Evolutionary conservation across 2,113 vertebrate species (phyloP).

Genomic region (Carassius carassius): DNA sequence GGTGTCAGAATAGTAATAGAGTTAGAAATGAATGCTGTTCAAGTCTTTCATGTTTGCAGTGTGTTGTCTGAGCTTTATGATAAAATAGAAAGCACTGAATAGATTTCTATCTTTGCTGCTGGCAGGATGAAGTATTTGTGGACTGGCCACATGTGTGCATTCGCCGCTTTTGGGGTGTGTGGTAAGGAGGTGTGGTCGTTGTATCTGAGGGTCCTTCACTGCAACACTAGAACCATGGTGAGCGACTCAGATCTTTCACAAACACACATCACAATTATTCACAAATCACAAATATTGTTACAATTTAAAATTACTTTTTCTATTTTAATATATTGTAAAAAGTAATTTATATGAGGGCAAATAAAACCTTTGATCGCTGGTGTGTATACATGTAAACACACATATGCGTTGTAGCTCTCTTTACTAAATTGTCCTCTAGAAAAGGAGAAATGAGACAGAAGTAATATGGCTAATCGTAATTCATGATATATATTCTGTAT

Average conservation of each 20-base stretch:
- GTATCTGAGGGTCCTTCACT: constrained; percentile 73
- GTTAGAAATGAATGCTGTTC: constrained; percentile 22
- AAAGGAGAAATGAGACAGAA: too few relatives aligned
- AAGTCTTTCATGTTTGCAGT: constrained; percentile 7
- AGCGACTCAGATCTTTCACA: neutral
- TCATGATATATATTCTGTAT: neutral
- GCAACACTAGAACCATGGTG: constrained; percentile 73
- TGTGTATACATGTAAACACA: too few relatives aligned
- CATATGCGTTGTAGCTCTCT: too few relatives aligned
- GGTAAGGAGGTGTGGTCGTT: constrained; percentile 84
- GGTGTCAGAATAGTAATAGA: constrained; percentile 47
- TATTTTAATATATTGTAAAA: too few relatives aligned
- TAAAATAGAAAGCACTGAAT: constrained; percentile 2
- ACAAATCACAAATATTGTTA: too few relatives aligned
- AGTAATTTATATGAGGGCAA: too few relatives aligned
- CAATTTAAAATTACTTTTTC: too few relatives aligned
- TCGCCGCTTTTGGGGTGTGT: constrained; percentile 88
- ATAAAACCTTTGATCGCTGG: too few relatives aligned
- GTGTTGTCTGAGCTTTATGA: constrained; percentile 10
- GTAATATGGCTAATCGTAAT: too few relatives aligned
- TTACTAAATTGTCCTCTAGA: too few relatives aligned
- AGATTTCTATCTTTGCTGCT: constrained; percentile 30
- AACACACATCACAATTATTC: neutral
- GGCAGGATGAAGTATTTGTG: constrained; percentile 97
- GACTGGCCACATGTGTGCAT: constrained; percentile 94